Percentiles rank a stretch among this genome's conserved stretches.
Evolutionary conservation across 2,113 vertebrate genomes (phyloP).

Genomic region (Clarias gariepinus): DNA sequence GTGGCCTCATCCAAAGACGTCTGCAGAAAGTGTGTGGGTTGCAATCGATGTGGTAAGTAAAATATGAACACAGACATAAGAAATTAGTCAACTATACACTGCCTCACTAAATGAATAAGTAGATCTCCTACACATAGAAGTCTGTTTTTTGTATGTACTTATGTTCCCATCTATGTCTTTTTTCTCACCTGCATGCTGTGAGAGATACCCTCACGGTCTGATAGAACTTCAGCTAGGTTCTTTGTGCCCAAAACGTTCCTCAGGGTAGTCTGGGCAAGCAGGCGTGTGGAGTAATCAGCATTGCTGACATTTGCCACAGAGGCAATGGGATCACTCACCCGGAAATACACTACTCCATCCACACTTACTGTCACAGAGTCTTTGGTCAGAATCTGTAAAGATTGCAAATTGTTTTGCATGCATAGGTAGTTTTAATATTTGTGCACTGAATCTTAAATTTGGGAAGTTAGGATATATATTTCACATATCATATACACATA

Average conservation of each 20-base stretch:
- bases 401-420: not conserved
- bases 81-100: not conserved
- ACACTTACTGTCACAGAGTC: constrained; percentile 84
- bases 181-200: constrained; percentile 81
- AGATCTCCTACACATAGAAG: not conserved
- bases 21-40: constrained; percentile 58
- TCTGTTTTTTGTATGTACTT: not conserved
- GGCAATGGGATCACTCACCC: constrained; percentile 78
- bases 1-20: constrained; percentile 76
- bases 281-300: constrained; percentile 80
- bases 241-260: constrained; percentile 86
- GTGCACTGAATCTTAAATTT: too few species aligned
- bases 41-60: not conserved
- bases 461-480: too few species aligned
- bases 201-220: constrained; percentile 83
- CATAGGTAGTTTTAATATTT: not conserved
- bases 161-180: not conserved
- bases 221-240: constrained; percentile 80
- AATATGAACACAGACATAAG: not conserved
- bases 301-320: constrained; percentile 82
- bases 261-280: constrained; percentile 85
- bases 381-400: constrained; percentile 81
- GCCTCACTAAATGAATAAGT: not conserved
- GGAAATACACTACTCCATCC: constrained; percentile 86
- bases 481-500: too few species aligned